A percentile compares a stretch with the other conserved stretches of the same genome.
These are phyloP conservation scores for Amphilophus citrinellus DNA, from an alignment of 2,113 vertebrate species.

Conservation along the genomic window DNA sequence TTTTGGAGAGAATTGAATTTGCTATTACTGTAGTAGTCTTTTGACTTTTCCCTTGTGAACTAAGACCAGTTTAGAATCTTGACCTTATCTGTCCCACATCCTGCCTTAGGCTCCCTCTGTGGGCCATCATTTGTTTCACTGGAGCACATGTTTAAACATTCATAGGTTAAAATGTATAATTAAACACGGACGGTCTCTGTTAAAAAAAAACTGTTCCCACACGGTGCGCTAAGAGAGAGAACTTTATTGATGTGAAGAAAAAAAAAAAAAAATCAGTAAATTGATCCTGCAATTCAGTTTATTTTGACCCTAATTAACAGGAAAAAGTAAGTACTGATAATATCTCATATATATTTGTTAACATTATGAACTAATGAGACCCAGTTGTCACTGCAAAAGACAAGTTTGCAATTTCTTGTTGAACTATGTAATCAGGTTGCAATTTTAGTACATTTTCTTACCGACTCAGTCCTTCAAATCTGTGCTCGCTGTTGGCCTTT, in stretches of 20 bases:
- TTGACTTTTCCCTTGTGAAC: neutral
- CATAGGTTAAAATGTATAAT: conserved; percentile 4
- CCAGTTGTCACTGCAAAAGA: neutral
- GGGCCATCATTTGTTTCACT: neutral
- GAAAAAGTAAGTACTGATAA: neutral
- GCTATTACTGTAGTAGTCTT: neutral
- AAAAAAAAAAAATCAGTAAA: conserved; percentile 13
- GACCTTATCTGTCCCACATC: neutral
- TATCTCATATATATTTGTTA: neutral
- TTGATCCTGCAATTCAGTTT: neutral
- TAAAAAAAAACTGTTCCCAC: neutral
- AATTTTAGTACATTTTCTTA: neutral
- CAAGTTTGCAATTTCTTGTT: neutral
- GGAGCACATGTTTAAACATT: conserved; percentile 7
- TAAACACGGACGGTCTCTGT: neutral
- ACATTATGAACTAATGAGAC: neutral
- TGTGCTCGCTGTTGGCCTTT: conserved; percentile 1
- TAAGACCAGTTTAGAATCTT: neutral
- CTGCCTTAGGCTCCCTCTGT: neutral
- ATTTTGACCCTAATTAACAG: neutral
- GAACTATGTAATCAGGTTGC: neutral
- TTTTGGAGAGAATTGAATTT: neutral
- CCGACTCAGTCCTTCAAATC: neutral
- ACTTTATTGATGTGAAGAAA: neutral
- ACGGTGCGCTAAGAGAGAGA: neutral